Conservation (phyloP, 2,797 vertebrate species). For the Sparidentex hasta region DNA sequence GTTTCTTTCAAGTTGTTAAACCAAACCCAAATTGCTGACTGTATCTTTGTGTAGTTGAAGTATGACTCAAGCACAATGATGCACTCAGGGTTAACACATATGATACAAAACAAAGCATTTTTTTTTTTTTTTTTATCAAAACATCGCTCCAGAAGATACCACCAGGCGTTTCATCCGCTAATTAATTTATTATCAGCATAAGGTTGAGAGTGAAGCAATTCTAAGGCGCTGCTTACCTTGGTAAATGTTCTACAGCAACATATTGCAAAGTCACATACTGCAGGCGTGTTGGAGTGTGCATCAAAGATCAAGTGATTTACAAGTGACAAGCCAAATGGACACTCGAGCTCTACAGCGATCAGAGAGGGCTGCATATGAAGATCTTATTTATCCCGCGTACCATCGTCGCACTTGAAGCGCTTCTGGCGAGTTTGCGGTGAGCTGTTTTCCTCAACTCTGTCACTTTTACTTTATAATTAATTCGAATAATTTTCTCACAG, state of each 20-base stretch:
- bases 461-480: constrained; percentile 45
- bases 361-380: constrained; percentile 28
- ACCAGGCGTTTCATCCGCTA: not conserved
- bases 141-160: not conserved
- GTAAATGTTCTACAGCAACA: not conserved
- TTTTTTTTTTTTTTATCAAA: not conserved
- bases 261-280: not conserved
- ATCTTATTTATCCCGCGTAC: constrained; percentile 42
- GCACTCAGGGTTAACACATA: not conserved
- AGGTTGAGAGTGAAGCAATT: constrained; percentile 9
- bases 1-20: not conserved
- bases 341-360: constrained; percentile 26
- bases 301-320: constrained; percentile 22
- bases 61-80: constrained; percentile 8
- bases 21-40: not conserved
- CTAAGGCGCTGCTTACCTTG: not conserved
- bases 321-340: constrained; percentile 26
- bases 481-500: constrained; percentile 34
- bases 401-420: constrained; percentile 17
- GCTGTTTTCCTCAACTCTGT: constrained; percentile 39
- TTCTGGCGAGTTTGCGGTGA: constrained; percentile 4
- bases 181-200: not conserved
- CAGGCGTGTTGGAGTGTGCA: not conserved
- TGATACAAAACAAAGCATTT: not conserved
- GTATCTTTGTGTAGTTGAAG: not conserved